phyloP scores from a whole-genome alignment of 2,888 invertebrate species.

The Eupithecia inturbata region DNA sequence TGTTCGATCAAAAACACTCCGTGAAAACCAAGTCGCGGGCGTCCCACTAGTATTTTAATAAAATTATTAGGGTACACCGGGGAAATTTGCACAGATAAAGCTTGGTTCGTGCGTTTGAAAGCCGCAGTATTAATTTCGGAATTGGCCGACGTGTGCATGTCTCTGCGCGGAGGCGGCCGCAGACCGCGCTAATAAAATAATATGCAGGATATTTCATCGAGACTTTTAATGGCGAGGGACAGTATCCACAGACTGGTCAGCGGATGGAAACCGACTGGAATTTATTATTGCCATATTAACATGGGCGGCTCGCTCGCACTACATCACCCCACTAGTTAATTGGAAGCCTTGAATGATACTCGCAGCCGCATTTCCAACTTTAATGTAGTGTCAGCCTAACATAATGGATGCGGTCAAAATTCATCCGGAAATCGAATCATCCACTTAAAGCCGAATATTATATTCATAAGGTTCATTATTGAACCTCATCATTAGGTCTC shows the following conservation, averaged over 20 bases:
- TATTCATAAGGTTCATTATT: constrained; percentile 30
- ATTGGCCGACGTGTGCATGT: constrained; percentile 47
- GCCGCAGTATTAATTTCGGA: constrained; percentile 55
- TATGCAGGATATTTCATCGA: constrained; percentile 65
- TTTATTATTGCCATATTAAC: constrained; percentile 82
- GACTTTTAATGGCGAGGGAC: constrained; percentile 66
- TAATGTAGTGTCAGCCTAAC: constrained; percentile 73
- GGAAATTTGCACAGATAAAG: constrained; percentile 63
- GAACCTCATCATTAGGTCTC: constrained; percentile 19
- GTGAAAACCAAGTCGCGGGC: not conserved
- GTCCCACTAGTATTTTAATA: constrained; percentile 57
- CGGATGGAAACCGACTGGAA: constrained; percentile 71
- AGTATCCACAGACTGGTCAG: constrained; percentile 45
- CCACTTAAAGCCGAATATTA: constrained; percentile 25
- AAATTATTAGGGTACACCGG: constrained; percentile 66
- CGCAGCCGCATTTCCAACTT: constrained; percentile 76
- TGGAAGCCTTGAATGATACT: constrained; percentile 78
- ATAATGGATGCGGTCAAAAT: constrained; percentile 68
- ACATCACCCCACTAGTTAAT: constrained; percentile 78
- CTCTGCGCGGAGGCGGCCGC: constrained; percentile 40
- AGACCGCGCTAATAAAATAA: constrained; percentile 54
- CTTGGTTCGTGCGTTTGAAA: constrained; percentile 52
- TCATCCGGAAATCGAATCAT: constrained; percentile 50
- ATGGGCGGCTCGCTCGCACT: constrained; percentile 64
- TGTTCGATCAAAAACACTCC: not conserved